A percentile compares a stretch with the other conserved stretches of the same genome.
Conservation (phyloP, 2,797 vertebrate genomes). For the Amniataba percoides region DNA sequence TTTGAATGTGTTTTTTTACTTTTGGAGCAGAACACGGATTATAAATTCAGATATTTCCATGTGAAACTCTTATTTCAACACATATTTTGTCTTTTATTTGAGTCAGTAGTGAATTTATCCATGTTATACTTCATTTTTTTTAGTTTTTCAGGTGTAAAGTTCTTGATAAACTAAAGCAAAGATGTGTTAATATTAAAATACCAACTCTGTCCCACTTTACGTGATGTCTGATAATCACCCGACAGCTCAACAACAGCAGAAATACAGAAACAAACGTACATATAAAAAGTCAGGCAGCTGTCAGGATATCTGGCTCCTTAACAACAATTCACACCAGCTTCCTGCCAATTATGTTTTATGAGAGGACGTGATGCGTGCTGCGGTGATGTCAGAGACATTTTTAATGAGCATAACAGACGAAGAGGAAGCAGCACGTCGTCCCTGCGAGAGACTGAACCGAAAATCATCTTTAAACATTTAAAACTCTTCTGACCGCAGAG, state of each 20-base stretch:
- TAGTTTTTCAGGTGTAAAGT: too few relatives aligned
- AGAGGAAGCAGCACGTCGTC: neutral
- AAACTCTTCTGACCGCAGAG: neutral
- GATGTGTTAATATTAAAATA: too few relatives aligned
- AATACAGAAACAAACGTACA: neutral
- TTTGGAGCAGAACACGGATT: too few relatives aligned
- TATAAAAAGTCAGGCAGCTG: neutral
- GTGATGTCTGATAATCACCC: neutral
- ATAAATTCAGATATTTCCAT: too few relatives aligned
- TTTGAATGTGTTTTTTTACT: too few relatives aligned
- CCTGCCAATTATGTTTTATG: conserved; percentile 5
- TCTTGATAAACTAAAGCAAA: too few relatives aligned
- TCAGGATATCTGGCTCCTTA: conserved; percentile 33
- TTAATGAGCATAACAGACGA: conserved; percentile 1
- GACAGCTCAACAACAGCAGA: neutral
- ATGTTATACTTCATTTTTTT: too few relatives aligned
- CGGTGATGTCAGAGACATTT: neutral
- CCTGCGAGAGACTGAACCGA: neutral
- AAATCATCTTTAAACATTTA: neutral
- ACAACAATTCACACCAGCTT: conserved; percentile 20
- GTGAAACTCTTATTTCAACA: too few relatives aligned
- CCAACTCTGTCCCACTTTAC: too few relatives aligned
- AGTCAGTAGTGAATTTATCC: too few relatives aligned
- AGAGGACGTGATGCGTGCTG: conserved; percentile 11
- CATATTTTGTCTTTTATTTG: too few relatives aligned